phyloP scores from a whole-genome alignment of 2,113 vertebrate species.

The Osmerus eperlanus region DNA sequence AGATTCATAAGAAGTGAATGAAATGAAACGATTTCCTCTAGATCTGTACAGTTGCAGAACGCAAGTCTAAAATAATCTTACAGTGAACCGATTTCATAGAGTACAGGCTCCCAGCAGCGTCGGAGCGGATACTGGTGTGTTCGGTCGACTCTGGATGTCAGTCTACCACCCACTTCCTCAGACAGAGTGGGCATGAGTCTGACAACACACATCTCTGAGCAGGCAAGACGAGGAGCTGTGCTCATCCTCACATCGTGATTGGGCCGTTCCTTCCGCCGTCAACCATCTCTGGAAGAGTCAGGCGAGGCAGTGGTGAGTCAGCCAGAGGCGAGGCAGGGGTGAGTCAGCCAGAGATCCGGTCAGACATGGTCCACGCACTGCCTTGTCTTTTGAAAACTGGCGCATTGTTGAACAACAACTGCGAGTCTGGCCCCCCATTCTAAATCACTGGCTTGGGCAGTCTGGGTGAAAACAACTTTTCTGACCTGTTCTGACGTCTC shows the following conservation, averaged over 20 bases:
- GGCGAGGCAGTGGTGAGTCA: neutral
- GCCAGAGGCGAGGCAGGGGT: neutral
- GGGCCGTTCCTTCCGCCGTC: neutral
- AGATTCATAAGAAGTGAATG: no score
- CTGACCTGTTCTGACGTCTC: neutral
- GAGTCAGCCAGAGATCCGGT: neutral
- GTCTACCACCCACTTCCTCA: conserved; percentile 47
- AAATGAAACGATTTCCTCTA: no score
- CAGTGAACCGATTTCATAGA: no score
- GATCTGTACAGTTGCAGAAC: no score
- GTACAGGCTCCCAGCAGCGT: neutral
- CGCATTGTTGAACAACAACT: neutral
- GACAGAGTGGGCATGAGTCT: conserved; percentile 37
- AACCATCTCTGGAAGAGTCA: neutral
- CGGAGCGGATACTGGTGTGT: neutral
- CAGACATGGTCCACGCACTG: neutral
- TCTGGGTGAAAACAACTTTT: neutral
- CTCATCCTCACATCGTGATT: neutral
- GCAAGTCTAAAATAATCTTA: no score
- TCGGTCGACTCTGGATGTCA: conserved; percentile 23
- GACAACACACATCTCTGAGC: conserved; percentile 38
- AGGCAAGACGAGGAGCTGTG: conserved; percentile 6
- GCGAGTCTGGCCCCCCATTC: neutral
- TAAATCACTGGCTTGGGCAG: neutral
- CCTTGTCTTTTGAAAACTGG: neutral